These are phyloP conservation scores for Colaptes auratus DNA, from an alignment of 2,113 vertebrate genomes.

Conservation along the genomic window DNA sequence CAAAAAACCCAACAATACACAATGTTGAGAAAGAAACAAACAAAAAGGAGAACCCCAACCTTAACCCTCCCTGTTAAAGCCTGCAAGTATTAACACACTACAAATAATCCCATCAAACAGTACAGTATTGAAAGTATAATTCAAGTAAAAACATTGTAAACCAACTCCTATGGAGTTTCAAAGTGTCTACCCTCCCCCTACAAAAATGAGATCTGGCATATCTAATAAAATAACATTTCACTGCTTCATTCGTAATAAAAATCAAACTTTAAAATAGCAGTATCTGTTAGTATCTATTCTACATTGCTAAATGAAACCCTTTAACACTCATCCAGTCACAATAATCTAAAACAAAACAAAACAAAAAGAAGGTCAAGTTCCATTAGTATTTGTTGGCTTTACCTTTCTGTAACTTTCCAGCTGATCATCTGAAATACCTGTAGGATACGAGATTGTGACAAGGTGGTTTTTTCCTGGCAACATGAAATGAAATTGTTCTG, in stretches of 20 bases:
- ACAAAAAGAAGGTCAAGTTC: background rate
- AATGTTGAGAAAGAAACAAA: background rate
- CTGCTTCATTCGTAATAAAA: background rate
- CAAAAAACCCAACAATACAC: background rate
- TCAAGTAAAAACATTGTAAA: background rate
- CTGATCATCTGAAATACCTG: conserved; percentile 85
- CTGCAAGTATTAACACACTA: background rate
- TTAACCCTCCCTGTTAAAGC: background rate
- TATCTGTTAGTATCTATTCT: background rate
- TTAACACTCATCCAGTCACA: background rate
- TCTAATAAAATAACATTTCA: background rate
- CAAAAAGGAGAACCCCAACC: background rate
- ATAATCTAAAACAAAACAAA: background rate
- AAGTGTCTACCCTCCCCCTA: background rate
- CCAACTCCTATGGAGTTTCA: background rate
- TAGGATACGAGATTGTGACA: conserved; percentile 87
- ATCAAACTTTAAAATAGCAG: background rate
- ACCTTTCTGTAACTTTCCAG: conserved; percentile 86
- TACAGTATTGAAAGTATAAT: background rate
- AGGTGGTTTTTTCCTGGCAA: conserved; percentile 83
- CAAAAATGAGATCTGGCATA: background rate
- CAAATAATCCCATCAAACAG: background rate
- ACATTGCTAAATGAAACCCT: background rate
- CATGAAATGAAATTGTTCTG: conserved; percentile 91
- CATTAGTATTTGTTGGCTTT: background rate